A percentile compares a stretch with the other conserved stretches of the same genome.
phyloP scores from a whole-genome alignment of 2,113 vertebrate genomes.

The Physeter macrocephalus region DNA sequence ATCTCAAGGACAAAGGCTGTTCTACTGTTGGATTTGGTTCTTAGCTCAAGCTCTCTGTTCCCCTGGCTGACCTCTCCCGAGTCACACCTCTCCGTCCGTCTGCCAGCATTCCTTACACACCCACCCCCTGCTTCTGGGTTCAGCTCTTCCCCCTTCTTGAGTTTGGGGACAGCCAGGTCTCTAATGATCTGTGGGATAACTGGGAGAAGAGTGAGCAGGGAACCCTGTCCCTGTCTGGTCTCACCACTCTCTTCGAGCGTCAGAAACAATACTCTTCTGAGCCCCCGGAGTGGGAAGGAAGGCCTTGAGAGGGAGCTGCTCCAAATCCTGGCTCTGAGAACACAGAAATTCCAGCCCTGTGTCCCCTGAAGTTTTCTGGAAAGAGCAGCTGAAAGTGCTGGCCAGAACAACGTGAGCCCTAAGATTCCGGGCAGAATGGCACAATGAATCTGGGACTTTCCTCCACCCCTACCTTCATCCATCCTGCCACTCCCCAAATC shows the following conservation, averaged over 20 bases:
- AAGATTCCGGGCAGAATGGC: background rate
- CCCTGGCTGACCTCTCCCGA: background rate
- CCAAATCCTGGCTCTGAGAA: background rate
- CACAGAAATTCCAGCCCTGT: background rate
- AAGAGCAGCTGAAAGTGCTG: background rate
- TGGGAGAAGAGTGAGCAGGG: background rate
- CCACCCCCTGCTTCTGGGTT: background rate
- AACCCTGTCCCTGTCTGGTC: background rate
- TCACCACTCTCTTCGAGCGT: background rate
- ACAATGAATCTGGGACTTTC: background rate
- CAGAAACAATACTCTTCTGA: background rate
- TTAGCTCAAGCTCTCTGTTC: background rate
- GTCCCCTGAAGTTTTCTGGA: background rate
- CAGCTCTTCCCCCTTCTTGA: background rate
- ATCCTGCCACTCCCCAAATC: background rate
- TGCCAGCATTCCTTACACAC: background rate
- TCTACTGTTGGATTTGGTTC: background rate
- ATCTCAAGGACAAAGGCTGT: background rate
- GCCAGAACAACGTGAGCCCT: background rate
- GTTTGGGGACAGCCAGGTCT: background rate
- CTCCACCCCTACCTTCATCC: background rate
- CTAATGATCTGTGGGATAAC: background rate
- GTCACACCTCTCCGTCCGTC: background rate
- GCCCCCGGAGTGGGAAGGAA: background rate
- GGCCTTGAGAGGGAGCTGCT: background rate